Conservation (phyloP, 2,113 vertebrate species). For the Solea solea region DNA sequence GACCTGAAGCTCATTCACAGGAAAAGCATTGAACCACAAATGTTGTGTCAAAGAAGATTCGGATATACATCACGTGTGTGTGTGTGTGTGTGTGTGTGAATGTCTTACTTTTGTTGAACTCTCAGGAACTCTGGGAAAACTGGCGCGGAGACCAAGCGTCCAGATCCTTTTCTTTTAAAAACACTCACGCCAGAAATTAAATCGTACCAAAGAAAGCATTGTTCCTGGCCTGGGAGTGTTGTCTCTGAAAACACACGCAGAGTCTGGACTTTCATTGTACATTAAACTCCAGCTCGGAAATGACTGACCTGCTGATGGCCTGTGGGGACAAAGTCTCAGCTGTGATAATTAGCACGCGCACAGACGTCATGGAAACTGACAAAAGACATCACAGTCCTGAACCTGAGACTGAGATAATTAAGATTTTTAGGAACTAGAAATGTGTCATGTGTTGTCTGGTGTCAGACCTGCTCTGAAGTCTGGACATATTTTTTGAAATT, state of each 20-base stretch:
- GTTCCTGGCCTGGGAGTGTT: neutral
- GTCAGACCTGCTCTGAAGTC: too few species aligned
- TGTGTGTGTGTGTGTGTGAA: neutral
- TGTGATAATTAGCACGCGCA: neutral
- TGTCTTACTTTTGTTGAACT: conserved; percentile 18
- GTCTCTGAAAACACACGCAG: neutral
- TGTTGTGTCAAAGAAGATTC: neutral
- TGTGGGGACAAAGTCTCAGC: conserved; percentile 55
- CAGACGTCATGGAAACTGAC: too few species aligned
- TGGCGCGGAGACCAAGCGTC: neutral
- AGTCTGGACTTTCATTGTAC: conserved; percentile 24
- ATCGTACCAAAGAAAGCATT: neutral
- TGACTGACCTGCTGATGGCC: conserved; percentile 33
- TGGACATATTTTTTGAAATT: too few species aligned
- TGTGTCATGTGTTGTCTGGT: too few species aligned
- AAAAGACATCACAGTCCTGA: too few species aligned
- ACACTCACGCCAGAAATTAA: neutral
- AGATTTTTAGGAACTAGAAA: too few species aligned
- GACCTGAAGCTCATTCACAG: conserved; percentile 44
- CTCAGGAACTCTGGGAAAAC: neutral
- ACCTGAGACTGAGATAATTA: too few species aligned
- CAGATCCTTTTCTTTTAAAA: neutral
- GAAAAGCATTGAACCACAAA: conserved; percentile 4
- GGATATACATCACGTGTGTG: neutral
- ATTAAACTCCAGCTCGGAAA: conserved; percentile 40